Evolutionary conservation across 2,888 invertebrate genomes (phyloP).

Genomic region (Leptopilina myrica): DNA sequence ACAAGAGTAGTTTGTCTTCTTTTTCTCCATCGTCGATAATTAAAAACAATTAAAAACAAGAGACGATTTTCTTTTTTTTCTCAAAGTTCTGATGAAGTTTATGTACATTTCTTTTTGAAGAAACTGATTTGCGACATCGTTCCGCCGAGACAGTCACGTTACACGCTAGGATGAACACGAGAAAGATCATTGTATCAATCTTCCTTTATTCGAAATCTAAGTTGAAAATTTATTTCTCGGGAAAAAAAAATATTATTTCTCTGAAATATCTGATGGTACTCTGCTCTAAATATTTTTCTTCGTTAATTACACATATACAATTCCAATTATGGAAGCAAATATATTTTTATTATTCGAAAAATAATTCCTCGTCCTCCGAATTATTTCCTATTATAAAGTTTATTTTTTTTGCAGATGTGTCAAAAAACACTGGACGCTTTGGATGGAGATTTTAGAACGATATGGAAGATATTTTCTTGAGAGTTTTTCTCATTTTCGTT

Average conservation of each 20-base stretch:
- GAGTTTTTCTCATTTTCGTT: slow-evolving; percentile 64
- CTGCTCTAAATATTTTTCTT: slow-evolving; percentile 26
- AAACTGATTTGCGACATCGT: slow-evolving; percentile 45
- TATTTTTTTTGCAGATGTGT: slow-evolving; percentile 64
- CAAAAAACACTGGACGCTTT: slow-evolving; percentile 62
- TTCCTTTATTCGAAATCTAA: slow-evolving; percentile 27
- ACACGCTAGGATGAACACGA: slow-evolving; percentile 56
- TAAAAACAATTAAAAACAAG: neutral
- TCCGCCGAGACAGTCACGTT: slow-evolving; percentile 52
- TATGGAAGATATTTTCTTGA: slow-evolving; percentile 69
- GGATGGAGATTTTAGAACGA: slow-evolving; percentile 70
- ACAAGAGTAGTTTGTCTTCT: neutral
- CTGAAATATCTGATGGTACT: slow-evolving; percentile 14
- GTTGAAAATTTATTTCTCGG: slow-evolving; percentile 27
- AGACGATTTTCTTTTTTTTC: slow-evolving; percentile 1
- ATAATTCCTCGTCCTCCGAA: too few species aligned
- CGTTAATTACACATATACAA: neutral
- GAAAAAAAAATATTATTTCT: slow-evolving; percentile 12
- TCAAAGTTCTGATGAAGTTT: neutral
- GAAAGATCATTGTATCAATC: slow-evolving; percentile 42
- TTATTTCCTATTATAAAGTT: neutral
- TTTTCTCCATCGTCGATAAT: neutral
- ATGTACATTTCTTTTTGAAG: slow-evolving; percentile 30
- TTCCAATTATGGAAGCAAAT: neutral
- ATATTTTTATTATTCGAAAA: too few species aligned